Evolutionary conservation across 2,113 vertebrate genomes (phyloP), one percentile per base, ranked within the genome.

Genomic region (Mirza zaza): DNA sequence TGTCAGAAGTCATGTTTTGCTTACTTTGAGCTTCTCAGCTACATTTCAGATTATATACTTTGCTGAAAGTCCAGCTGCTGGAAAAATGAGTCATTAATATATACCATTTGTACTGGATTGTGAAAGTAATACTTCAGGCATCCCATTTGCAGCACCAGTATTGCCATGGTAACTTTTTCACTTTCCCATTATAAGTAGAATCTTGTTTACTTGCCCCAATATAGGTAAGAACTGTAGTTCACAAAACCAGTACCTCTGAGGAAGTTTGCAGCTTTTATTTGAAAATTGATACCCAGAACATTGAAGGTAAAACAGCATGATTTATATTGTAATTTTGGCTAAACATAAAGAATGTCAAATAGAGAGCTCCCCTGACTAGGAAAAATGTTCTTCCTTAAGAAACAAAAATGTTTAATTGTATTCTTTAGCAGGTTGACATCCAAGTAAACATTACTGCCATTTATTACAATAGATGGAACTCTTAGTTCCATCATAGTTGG

Each of bases 191-290:
- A 29, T 36, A 95, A 89, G 73, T 11, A 36, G 45, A 76, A 77
- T 92, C 79, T 97, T 27, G 80, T 95, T 95, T 71, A 45, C 85
- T 76, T 97, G 92, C 86, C 29, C 0, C 0, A 79, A 81, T 93
- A 12, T 83, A 99, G 99, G 97, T 99, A 95, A 99, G 91, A 98
- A 99, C 99, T 0, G 98, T 99, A 8, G 99, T 98, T 96, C 99
- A 99, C 36, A 98, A 98, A 97, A 99, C 98, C 0, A 95, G 98
- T 2, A 97, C 98, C 2, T 97, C 98, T 70, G 96, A 98, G 13
- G 97, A 98, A 32, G 93, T 94, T 0, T 99, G 99, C 98, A 97
- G 98, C 98, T 99, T 99, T 97, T 97, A 99, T 39, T 59, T 99
- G 97, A 98, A 98, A 96, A 98, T 99, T 91, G 97, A 97, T 82